These are phyloP conservation scores for Drosophila persimilis DNA, from an alignment of 1,140 invertebrate genomes.

Conservation along the genomic window DNA sequence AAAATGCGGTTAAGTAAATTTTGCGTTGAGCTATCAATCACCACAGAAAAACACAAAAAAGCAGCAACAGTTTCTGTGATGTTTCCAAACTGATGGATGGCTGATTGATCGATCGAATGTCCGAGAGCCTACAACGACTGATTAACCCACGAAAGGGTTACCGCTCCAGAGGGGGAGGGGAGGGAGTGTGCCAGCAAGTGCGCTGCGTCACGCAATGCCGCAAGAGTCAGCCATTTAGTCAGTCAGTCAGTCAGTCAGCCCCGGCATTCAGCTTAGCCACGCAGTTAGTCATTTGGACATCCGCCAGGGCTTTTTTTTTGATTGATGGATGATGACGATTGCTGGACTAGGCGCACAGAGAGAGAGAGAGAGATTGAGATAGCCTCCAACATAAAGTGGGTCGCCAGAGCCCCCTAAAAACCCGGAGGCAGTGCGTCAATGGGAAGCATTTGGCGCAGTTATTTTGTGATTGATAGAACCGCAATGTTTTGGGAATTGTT, in stretches of 20 bases:
- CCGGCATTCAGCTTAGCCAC: conserved; percentile 12
- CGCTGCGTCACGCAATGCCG: conserved; percentile 65
- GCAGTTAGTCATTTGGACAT: conserved; percentile 64
- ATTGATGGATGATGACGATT: conserved; percentile 72
- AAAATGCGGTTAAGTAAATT: conserved; percentile 66
- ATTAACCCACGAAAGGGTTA: conserved; percentile 50
- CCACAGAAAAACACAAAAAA: conserved; percentile 15
- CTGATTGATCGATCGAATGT: conserved; percentile 79
- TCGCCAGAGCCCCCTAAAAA: conserved; percentile 23
- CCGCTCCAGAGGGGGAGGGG: not conserved
- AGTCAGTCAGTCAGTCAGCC: conserved; percentile 22
- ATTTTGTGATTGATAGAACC: not conserved
- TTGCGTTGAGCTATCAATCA: conserved; percentile 69
- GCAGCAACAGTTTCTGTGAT: conserved; percentile 18
- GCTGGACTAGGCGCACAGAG: conserved; percentile 25
- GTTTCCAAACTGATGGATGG: conserved; percentile 67
- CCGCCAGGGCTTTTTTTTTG: conserved; percentile 51
- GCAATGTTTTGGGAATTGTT: not conserved
- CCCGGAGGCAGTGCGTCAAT: conserved; percentile 4
- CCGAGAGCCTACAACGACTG: conserved; percentile 55
- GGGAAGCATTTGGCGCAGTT: not conserved
- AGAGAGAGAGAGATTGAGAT: conserved; percentile 55
- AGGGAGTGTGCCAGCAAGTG: conserved; percentile 19
- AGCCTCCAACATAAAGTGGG: conserved; percentile 55
- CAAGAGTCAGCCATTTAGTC: conserved; percentile 44